These are phyloP conservation scores for Hydropotes inermis DNA, from an alignment of 2,113 vertebrate species.

Conservation along the genomic window DNA sequence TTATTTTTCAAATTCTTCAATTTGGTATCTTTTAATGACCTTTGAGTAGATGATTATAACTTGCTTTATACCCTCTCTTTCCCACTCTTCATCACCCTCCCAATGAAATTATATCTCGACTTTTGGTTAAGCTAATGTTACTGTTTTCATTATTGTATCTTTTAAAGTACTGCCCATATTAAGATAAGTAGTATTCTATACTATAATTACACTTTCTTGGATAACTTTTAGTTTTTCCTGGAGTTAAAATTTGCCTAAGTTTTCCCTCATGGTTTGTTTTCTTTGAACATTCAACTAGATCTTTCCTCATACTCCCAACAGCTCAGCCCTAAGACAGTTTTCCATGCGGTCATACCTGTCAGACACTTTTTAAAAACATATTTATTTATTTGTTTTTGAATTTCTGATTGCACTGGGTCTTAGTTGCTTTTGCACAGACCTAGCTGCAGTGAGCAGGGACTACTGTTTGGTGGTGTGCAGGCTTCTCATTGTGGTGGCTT, in stretches of 20 bases:
- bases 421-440: neutral
- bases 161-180: neutral
- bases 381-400: neutral
- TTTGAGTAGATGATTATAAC: neutral
- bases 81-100: neutral
- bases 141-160: neutral
- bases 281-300: neutral
- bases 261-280: neutral
- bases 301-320: neutral
- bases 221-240: neutral
- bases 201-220: neutral
- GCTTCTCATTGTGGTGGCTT: neutral
- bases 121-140: neutral
- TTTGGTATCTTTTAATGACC: neutral
- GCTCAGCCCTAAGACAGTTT: neutral
- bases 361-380: neutral
- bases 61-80: neutral
- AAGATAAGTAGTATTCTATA: neutral
- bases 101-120: too few relatives aligned
- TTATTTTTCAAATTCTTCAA: neutral
- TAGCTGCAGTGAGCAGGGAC: neutral
- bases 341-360: neutral
- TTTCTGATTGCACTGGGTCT: neutral
- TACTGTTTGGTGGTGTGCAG: neutral
- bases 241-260: neutral